A percentile compares a stretch with the other conserved stretches of the same genome.
These are phyloP conservation scores for Gallinago paraguaiae DNA, from an alignment of 2,113 vertebrate species.

Conservation along the genomic window DNA sequence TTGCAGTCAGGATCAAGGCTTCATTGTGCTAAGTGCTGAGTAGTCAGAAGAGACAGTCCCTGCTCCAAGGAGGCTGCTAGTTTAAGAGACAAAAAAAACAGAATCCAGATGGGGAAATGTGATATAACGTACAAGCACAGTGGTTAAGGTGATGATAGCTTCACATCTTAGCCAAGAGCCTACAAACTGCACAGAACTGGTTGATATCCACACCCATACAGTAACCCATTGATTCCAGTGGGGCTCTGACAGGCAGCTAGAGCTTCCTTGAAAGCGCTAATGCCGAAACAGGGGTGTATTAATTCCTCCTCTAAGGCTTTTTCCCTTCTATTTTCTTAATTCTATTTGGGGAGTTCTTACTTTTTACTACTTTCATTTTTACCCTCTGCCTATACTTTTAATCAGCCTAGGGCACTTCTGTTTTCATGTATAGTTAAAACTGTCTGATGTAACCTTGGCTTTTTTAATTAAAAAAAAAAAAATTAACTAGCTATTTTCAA, in stretches of 20 bases:
- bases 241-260: constrained; percentile 30
- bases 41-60: background rate
- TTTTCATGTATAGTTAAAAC: background rate
- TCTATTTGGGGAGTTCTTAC: background rate
- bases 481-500: background rate
- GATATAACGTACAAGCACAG: constrained; percentile 58
- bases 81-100: constrained; percentile 28
- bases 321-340: background rate
- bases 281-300: background rate
- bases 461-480: background rate
- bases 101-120: constrained; percentile 67
- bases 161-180: constrained; percentile 62
- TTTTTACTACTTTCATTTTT: background rate
- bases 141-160: constrained; percentile 71
- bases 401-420: background rate
- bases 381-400: background rate
- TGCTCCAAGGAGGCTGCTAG: constrained; percentile 17
- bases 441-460: background rate
- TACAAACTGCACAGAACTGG: constrained; percentile 57
- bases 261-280: constrained; percentile 8
- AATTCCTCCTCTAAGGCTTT: constrained; percentile 26
- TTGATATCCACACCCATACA: constrained; percentile 55
- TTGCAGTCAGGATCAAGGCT: background rate
- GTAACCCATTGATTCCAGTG: constrained; percentile 63
- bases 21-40: background rate